phyloP scores from a whole-genome alignment of 2,797 vertebrate species.

The Botia almorhae region DNA sequence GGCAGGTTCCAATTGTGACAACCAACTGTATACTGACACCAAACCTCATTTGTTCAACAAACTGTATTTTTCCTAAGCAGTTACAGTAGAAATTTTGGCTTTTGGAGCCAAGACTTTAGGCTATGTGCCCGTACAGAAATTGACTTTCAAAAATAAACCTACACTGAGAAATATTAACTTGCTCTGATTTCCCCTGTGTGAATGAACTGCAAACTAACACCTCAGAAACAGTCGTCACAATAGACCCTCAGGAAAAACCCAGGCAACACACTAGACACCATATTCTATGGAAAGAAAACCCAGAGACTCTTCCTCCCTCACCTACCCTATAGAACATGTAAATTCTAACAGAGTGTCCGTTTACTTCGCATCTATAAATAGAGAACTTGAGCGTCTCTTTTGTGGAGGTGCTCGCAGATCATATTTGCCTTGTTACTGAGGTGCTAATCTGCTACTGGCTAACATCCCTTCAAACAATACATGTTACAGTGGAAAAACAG shows the following conservation, averaged over 20 bases:
- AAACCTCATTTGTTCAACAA: background rate
- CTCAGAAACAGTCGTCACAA: background rate
- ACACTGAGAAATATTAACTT: background rate
- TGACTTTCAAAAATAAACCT: background rate
- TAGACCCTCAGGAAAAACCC: background rate
- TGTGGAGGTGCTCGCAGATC: slow-evolving; percentile 74
- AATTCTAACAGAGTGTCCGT: slow-evolving; percentile 72
- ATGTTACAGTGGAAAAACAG: slow-evolving; percentile 69
- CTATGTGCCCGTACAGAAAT: background rate
- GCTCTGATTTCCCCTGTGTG: background rate
- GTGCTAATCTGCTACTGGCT: slow-evolving; percentile 81
- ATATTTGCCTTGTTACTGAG: slow-evolving; percentile 76
- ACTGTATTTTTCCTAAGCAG: background rate
- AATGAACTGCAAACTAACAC: slow-evolving; percentile 4
- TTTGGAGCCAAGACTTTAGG: background rate
- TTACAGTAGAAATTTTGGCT: background rate
- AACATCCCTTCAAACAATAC: slow-evolving; percentile 77
- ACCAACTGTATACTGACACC: background rate
- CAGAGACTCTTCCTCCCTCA: slow-evolving; percentile 7
- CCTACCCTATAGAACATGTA: slow-evolving; percentile 55
- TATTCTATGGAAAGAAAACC: slow-evolving; percentile 26
- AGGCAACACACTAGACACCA: background rate
- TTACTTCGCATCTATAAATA: slow-evolving; percentile 77
- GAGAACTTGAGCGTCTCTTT: slow-evolving; percentile 67
- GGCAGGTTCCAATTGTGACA: background rate